Percentiles rank a stretch among this genome's conserved stretches.
These are phyloP conservation scores for Uloborus diversus DNA, from an alignment of 1,140 invertebrate genomes.

Conservation along the genomic window DNA sequence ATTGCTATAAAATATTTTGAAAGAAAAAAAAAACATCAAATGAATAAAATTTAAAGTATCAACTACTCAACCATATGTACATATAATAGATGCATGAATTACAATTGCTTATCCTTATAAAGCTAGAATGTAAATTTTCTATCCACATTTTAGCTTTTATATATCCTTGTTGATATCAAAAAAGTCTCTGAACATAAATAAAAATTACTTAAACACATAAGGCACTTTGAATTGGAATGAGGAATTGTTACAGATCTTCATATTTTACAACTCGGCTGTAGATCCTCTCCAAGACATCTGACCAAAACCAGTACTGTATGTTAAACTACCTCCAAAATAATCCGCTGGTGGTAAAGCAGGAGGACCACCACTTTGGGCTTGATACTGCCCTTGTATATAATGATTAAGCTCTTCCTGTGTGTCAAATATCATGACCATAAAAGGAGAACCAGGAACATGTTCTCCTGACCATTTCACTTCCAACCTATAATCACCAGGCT, in stretches of 20 bases:
- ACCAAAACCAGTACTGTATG: slow-evolving; percentile 68
- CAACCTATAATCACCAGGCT: slow-evolving; percentile 97
- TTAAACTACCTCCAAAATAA: slow-evolving; percentile 69
- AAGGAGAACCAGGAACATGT: slow-evolving; percentile 96
- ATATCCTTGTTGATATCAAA: too few relatives aligned
- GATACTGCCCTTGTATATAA: slow-evolving; percentile 63
- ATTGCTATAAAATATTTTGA: too few relatives aligned
- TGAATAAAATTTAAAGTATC: too few relatives aligned
- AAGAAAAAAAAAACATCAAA: too few relatives aligned
- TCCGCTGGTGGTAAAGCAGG: slow-evolving; percentile 63
- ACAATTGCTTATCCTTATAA: too few relatives aligned
- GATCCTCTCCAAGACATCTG: slow-evolving; percentile 69
- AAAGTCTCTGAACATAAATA: not conserved
- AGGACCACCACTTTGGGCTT: slow-evolving; percentile 61
- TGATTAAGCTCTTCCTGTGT: slow-evolving; percentile 91
- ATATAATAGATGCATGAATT: too few relatives aligned
- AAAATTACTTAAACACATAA: too few relatives aligned
- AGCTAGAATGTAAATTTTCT: too few relatives aligned
- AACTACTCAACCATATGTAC: too few relatives aligned
- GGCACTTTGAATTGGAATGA: too few relatives aligned
- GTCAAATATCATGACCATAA: slow-evolving; percentile 98
- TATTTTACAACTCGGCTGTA: slow-evolving; percentile 59
- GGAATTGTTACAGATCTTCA: too few relatives aligned
- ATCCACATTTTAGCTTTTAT: too few relatives aligned
- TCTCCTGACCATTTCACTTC: slow-evolving; percentile 99